Conservation (phyloP, 2,888 invertebrate genomes). For the Charanyca ferruginea region DNA sequence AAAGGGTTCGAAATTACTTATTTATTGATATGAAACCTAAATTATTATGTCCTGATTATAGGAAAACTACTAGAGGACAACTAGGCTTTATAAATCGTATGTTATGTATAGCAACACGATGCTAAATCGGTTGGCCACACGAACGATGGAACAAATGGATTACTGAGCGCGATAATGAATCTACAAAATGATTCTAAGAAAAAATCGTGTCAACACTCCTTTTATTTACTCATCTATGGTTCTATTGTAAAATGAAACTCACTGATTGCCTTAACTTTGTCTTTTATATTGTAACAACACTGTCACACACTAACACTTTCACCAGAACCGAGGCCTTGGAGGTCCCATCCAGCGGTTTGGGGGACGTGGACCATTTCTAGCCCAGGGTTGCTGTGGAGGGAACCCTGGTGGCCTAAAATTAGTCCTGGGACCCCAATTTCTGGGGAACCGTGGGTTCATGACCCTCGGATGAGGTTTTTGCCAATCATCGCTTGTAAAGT, state of each 20-base stretch:
- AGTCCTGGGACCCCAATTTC: slow-evolving; percentile 84
- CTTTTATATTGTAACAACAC: slow-evolving; percentile 59
- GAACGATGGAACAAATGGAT: slow-evolving; percentile 26
- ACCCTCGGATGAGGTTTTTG: slow-evolving; percentile 67
- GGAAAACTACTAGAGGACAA: slow-evolving; percentile 3
- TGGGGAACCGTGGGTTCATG: slow-evolving; percentile 80
- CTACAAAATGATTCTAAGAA: slow-evolving; percentile 2
- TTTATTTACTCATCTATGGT: slow-evolving; percentile 11
- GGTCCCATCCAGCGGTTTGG: slow-evolving; percentile 80
- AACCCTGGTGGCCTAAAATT: slow-evolving; percentile 74
- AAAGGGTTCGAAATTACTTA: slow-evolving; percentile 41
- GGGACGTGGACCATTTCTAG: slow-evolving; percentile 81
- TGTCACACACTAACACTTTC: slow-evolving; percentile 65
- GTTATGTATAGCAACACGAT: not conserved
- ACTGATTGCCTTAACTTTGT: slow-evolving; percentile 42
- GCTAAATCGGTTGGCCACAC: slow-evolving; percentile 20
- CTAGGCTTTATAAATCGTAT: slow-evolving; percentile 21
- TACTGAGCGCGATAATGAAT: not conserved
- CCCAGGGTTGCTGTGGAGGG: slow-evolving; percentile 76
- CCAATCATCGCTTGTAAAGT: slow-evolving; percentile 73
- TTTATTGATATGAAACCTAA: slow-evolving; percentile 41
- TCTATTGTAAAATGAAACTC: slow-evolving; percentile 60
- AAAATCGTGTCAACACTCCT: slow-evolving; percentile 8
- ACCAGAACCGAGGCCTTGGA: slow-evolving; percentile 88
- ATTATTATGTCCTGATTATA: slow-evolving; percentile 6